A percentile compares a stretch with the other conserved stretches of the same genome.
These are phyloP conservation scores for Boleophthalmus pectinirostris DNA, from an alignment of 2,113 vertebrate species.

Conservation along the genomic window DNA sequence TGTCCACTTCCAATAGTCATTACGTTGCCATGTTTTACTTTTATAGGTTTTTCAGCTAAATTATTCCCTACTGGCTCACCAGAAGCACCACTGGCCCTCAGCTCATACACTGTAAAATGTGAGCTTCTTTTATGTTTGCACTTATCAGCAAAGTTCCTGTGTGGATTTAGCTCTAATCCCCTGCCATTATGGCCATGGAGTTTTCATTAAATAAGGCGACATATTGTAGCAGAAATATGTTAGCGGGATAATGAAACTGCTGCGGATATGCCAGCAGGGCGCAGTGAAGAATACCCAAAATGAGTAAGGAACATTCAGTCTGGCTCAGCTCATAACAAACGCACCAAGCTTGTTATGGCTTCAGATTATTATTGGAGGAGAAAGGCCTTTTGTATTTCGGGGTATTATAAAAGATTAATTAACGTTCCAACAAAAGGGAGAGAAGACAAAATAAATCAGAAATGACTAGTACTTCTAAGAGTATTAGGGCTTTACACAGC, in stretches of 20 bases:
- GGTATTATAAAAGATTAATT: conserved; percentile 59
- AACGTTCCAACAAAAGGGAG: conserved; percentile 49
- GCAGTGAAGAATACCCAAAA: conserved; percentile 55
- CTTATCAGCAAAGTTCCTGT: conserved; percentile 65
- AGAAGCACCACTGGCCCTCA: conserved; percentile 30
- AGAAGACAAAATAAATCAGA: conserved; percentile 35
- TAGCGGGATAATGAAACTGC: conserved; percentile 59
- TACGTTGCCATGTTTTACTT: background rate
- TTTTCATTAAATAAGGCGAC: conserved; percentile 68
- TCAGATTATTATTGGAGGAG: conserved; percentile 40
- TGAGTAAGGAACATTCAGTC: conserved; percentile 42
- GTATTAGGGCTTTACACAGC: conserved; percentile 24
- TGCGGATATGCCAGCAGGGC: conserved; percentile 45
- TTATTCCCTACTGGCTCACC: background rate
- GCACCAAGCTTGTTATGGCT: conserved; percentile 38
- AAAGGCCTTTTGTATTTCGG: conserved; percentile 42
- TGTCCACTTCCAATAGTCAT: background rate
- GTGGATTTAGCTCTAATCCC: conserved; percentile 67
- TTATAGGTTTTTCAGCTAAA: background rate
- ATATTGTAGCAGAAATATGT: conserved; percentile 64
- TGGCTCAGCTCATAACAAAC: conserved; percentile 53
- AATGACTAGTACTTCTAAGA: background rate
- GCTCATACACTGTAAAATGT: conserved; percentile 18
- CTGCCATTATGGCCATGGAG: conserved; percentile 54
- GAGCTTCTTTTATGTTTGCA: conserved; percentile 54